These are phyloP conservation scores for Chaenocephalus aceratus DNA, from an alignment of 2,113 vertebrate genomes.

Conservation along the genomic window DNA sequence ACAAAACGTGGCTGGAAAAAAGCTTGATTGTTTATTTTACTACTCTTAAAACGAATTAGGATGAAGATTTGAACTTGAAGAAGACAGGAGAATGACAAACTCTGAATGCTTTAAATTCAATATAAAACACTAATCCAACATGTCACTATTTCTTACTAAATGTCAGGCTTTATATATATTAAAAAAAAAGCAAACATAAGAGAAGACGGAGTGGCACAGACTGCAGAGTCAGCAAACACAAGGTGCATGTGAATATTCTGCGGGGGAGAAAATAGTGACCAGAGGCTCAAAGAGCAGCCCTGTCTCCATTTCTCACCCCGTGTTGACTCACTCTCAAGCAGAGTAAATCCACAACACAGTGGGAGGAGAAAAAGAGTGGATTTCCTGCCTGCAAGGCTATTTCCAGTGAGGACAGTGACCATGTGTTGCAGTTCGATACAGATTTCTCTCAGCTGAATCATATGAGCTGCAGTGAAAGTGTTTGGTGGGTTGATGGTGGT, in stretches of 20 bases:
- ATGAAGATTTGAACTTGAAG: neutral
- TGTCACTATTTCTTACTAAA: slow-evolving; percentile 14
- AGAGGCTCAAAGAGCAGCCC: slow-evolving; percentile 31
- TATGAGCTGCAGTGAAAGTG: slow-evolving; percentile 46
- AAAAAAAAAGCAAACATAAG: slow-evolving; percentile 35
- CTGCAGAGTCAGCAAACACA: slow-evolving; percentile 37
- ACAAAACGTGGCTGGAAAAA: neutral
- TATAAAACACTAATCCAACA: slow-evolving; percentile 4
- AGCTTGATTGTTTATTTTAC: neutral
- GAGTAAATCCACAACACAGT: slow-evolving; percentile 19
- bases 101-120: neutral
- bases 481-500: slow-evolving; percentile 64
- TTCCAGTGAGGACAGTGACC: slow-evolving; percentile 7
- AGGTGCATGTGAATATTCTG: slow-evolving; percentile 22
- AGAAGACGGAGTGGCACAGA: slow-evolving; percentile 20
- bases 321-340: slow-evolving; percentile 31
- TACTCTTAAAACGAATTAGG: neutral
- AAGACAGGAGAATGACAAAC: neutral
- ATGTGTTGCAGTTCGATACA: slow-evolving; percentile 17
- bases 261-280: slow-evolving; percentile 21
- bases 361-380: slow-evolving; percentile 11
- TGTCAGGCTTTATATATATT: slow-evolving; percentile 13
- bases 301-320: slow-evolving; percentile 24
- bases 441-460: slow-evolving; percentile 30
- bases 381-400: slow-evolving; percentile 3